Base-by-base conservation (phyloP, 2,113 vertebrate genomes). In the Neodon shergylaensis region DNA sequence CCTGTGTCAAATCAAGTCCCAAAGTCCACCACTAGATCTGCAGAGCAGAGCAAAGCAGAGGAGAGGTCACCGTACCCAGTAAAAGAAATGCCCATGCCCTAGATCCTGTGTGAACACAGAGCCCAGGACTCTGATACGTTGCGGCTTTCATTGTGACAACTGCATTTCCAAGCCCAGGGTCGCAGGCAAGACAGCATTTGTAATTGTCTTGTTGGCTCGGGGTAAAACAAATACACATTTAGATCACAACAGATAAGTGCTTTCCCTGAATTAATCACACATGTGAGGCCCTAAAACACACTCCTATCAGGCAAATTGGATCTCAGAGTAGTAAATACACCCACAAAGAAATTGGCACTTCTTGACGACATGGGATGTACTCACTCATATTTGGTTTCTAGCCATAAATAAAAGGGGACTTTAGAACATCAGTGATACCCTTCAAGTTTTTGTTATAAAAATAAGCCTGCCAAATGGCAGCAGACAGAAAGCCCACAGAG, bases 141-240 rank as follows among this genome's bases (percentile, higher is more conserved):
- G 84, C 22, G 33, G 72, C 65, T 97, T 93, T 92, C 66, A 9
- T 68, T 19, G 72, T 89, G 92, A 96, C 92, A 95, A 95, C 73
- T 52, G n/a, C 97, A 86, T 95, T 95, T 95, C 77, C 21, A 26
- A 94, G 88, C 72, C 94, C 58, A 13, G 63, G 33, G 81, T 92
- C 63, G 39, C 96, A 94, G 94, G 92, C 82, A 58, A 94, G 96
- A 76, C 83, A 87, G 83, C 96, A 95, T 97, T 94, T 96, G 96
- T 97, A 96, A 97, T 92, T 97, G 97, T 97, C 96, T 95, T 96
- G 94, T 97, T 95, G 94, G 92, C 82, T 83, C 63, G 36, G 92
- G 82, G 92, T 95, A 95, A 96, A 96, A 97, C 97, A 98, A 97
- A 97, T 83, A 95, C 94, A 82, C 95, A 92, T 96, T 98, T 92